phyloP scores from a whole-genome alignment of 2,888 invertebrate species.

The Lasioglossum figueresi region DNA sequence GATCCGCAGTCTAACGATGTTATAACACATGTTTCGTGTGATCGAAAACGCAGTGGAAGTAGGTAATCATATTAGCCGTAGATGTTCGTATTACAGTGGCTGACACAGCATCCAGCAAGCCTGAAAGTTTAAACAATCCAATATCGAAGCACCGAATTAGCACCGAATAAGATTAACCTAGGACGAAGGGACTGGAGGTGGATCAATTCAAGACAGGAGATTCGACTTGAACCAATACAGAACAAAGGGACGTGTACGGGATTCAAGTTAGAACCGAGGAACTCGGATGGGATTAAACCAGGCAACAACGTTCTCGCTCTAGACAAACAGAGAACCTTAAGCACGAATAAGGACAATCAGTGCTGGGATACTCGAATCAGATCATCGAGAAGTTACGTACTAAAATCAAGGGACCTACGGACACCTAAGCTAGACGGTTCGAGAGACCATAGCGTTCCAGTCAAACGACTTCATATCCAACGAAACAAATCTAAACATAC shows the following conservation, averaged over 20 bases:
- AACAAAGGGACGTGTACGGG: slow-evolving; percentile 1
- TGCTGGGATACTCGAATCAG: not conserved
- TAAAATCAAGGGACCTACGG: not conserved
- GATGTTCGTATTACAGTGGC: not conserved
- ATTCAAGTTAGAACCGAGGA: not conserved
- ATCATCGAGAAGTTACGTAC: slow-evolving; percentile 2
- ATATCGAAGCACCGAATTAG: not conserved
- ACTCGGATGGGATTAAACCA: not conserved
- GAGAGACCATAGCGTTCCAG: not conserved
- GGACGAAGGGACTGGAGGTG: not conserved
- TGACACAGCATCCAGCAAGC: not conserved
- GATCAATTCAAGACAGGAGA: not conserved
- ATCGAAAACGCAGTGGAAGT: not conserved
- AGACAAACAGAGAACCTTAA: not conserved
- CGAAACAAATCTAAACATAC: not conserved
- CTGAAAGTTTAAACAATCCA: not conserved
- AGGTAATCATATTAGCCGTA: not conserved
- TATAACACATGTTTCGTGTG: not conserved
- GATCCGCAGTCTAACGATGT: not conserved
- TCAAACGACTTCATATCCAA: not conserved
- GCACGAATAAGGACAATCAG: slow-evolving; percentile 7
- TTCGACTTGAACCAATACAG: not conserved
- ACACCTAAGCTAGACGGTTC: not conserved
- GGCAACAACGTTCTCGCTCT: not conserved
- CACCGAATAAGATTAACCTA: slow-evolving; percentile 1